Percentiles rank a stretch among this genome's conserved stretches.
These are phyloP conservation scores for Drosophila macrospina DNA, from an alignment of 2,888 invertebrate species.

Conservation along the genomic window DNA sequence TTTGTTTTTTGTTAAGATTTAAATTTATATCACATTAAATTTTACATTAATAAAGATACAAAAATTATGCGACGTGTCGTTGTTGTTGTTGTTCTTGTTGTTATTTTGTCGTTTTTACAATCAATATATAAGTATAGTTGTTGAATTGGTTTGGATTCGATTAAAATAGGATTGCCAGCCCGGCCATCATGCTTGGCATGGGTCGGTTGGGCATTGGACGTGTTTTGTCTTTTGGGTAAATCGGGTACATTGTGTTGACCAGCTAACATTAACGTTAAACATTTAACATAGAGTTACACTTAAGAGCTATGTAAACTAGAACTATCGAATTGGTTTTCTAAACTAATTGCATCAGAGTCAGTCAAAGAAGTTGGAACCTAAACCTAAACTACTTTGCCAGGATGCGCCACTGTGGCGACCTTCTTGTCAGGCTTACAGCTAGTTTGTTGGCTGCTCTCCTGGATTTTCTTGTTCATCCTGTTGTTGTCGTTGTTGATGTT, in stretches of 20 bases:
- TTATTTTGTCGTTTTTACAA: conserved; percentile 51
- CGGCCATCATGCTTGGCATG: conserved; percentile 49
- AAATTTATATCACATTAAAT: conserved; percentile 82
- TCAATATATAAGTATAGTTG: conserved; percentile 15
- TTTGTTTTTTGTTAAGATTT: conserved; percentile 62
- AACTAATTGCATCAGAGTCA: conserved; percentile 80
- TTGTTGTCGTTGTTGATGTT: conserved; percentile 17
- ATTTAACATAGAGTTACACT: conserved; percentile 62
- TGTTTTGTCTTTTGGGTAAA: conserved; percentile 17
- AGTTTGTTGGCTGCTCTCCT: conserved; percentile 55
- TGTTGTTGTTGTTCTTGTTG: conserved; percentile 36
- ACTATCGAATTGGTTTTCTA: conserved; percentile 59
- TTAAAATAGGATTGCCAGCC: conserved; percentile 20
- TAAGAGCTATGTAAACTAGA: conserved; percentile 60
- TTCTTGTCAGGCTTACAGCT: conserved; percentile 69
- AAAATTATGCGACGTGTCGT: conserved; percentile 65
- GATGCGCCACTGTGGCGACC: conserved; percentile 53
- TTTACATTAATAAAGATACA: conserved; percentile 77
- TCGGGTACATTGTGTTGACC: conserved; percentile 35
- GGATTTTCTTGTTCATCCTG: conserved; percentile 30
- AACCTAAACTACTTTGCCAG: conserved; percentile 68
- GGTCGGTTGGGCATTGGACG: conserved; percentile 24
- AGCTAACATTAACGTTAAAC: conserved; percentile 60
- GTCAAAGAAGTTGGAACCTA: conserved; percentile 74
- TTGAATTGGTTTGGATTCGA: conserved; percentile 21